Percentiles rank a stretch among this genome's conserved stretches.
These are phyloP conservation scores for Loripinus fragilis DNA, from an alignment of 2,888 invertebrate species.

Conservation along the genomic window DNA sequence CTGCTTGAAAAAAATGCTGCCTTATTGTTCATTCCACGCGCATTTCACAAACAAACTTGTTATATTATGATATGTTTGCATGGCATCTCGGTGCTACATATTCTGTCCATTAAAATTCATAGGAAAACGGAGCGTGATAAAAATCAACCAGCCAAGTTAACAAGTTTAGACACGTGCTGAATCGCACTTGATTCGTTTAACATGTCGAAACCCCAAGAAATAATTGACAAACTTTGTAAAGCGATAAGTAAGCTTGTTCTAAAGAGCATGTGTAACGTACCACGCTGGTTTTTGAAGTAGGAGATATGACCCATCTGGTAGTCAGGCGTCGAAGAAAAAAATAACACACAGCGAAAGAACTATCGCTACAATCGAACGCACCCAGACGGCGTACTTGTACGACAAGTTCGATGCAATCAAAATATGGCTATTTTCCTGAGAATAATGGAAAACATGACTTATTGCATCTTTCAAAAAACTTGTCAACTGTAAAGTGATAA, in stretches of 20 bases:
- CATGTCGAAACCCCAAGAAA: slow-evolving; percentile 1
- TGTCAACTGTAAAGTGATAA: not conserved
- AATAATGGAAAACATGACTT: not conserved
- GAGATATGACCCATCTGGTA: slow-evolving; percentile 14
- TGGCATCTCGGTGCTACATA: slow-evolving; percentile 63
- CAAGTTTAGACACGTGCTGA: slow-evolving; percentile 8
- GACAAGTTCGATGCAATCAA: slow-evolving; percentile 3
- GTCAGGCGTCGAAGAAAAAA: slow-evolving; percentile 9
- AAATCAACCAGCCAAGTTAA: slow-evolving; percentile 33
- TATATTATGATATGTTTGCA: slow-evolving; percentile 69
- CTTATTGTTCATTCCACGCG: slow-evolving; percentile 70
- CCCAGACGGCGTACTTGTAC: not conserved
- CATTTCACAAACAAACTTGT: slow-evolving; percentile 64
- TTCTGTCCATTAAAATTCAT: slow-evolving; percentile 68
- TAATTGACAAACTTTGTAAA: slow-evolving; percentile 45
- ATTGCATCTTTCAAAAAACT: slow-evolving; percentile 12
- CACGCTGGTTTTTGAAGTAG: slow-evolving; percentile 15
- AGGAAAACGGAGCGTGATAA: slow-evolving; percentile 60
- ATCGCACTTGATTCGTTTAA: not conserved
- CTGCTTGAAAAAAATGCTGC: slow-evolving; percentile 69
- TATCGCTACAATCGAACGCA: slow-evolving; percentile 2
- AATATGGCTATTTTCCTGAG: not conserved
- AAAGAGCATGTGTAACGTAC: slow-evolving; percentile 15
- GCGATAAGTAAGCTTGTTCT: slow-evolving; percentile 57
- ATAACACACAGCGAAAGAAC: slow-evolving; percentile 7